Conservation (phyloP, 2,113 vertebrate genomes). For the Varanus salvator region DNA sequence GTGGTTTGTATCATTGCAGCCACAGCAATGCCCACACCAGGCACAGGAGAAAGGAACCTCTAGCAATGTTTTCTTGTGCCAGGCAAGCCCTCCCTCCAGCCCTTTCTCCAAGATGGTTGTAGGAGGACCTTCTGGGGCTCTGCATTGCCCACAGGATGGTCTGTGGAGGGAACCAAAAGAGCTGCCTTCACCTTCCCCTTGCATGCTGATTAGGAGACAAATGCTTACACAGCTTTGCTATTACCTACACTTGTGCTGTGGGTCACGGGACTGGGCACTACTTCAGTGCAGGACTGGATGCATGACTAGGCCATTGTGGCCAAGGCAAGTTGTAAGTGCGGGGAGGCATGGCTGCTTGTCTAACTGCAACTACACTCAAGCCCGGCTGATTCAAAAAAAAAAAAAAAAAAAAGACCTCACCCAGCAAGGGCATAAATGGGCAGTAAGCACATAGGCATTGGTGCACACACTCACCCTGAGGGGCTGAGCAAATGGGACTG, state of each 20-base stretch:
- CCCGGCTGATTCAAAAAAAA: background rate
- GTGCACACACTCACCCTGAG: background rate
- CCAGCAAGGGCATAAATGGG: background rate
- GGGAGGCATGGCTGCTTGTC: background rate
- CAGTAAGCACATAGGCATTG: background rate
- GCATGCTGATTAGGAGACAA: background rate
- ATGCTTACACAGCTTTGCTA: background rate
- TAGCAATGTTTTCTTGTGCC: background rate
- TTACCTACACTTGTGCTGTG: background rate
- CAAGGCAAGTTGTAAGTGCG: too few relatives aligned
- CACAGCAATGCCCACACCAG: background rate
- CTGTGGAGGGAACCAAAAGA: background rate
- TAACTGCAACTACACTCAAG: background rate
- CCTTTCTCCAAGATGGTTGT: background rate
- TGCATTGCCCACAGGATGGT: too few relatives aligned
- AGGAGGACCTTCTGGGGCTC: background rate
- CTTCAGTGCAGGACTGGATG: background rate
- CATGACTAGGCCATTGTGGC: background rate
- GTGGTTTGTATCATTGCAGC: background rate
- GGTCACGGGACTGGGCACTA: background rate
- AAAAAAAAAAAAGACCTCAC: background rate
- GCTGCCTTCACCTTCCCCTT: background rate
- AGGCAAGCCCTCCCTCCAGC: background rate
- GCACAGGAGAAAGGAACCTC: background rate
- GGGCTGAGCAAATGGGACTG: background rate